Conservation (phyloP, 1,140 invertebrate genomes). For the Cydia amplana region DNA sequence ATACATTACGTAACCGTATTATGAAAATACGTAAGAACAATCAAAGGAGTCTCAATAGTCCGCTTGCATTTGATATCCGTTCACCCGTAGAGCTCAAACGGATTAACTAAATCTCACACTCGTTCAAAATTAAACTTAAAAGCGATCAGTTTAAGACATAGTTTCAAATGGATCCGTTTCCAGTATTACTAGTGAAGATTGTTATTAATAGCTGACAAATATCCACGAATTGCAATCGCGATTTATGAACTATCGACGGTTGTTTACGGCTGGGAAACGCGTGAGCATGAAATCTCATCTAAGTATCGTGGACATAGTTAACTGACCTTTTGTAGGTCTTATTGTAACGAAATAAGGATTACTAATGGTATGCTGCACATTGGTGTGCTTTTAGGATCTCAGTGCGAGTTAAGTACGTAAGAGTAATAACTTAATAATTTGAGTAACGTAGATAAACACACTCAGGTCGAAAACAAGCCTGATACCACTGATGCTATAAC, state of each 20-base stretch:
- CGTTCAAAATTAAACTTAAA: neutral
- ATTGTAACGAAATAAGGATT: no score
- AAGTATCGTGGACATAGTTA: neutral
- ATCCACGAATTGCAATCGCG: conserved; percentile 15
- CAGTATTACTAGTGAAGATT: neutral
- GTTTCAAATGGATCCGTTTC: neutral
- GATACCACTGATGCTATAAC: no score
- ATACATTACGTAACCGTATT: neutral
- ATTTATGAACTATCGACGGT: conserved; percentile 11
- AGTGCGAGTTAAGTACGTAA: no score
- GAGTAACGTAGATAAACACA: no score
- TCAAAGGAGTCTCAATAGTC: neutral
- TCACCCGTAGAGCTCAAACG: neutral
- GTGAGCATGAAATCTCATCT: neutral
- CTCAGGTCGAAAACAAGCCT: no score
- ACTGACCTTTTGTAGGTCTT: neutral
- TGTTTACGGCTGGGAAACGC: conserved; percentile 21
- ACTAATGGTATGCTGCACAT: no score
- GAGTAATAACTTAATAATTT: no score
- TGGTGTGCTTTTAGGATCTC: no score
- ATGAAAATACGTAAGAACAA: neutral
- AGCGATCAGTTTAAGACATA: neutral
- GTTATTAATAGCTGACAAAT: conserved; percentile 28
- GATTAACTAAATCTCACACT: neutral
- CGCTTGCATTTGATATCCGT: neutral